Percentiles rank a stretch among this genome's conserved stretches.
These are phyloP conservation scores for Diadumene lineata DNA, from an alignment of 92 coral and sea anemone species.

Conservation along the genomic window DNA sequence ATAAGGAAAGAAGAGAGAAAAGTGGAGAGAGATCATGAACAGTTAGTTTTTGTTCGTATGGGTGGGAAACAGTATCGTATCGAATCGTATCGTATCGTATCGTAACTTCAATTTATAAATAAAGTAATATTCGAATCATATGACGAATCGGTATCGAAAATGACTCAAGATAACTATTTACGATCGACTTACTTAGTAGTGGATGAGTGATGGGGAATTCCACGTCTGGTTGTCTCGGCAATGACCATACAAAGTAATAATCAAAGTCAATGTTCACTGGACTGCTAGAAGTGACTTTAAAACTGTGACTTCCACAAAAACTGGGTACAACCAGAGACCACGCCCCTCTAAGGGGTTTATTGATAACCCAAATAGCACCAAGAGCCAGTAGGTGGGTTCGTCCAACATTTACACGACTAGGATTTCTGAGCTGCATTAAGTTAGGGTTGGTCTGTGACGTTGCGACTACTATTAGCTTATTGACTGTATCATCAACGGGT, in stretches of 20 bases:
- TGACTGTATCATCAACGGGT: constrained; percentile 75
- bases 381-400: constrained; percentile 43
- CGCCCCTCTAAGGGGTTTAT: constrained; percentile 44
- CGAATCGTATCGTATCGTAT: too few species aligned
- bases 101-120: neutral
- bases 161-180: too few species aligned
- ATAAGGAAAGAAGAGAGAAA: too few species aligned
- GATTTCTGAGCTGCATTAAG: constrained; percentile 51
- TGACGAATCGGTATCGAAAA: too few species aligned
- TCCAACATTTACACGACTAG: constrained; percentile 21
- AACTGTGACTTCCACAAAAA: constrained; percentile 59
- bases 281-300: constrained; percentile 68
- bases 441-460: constrained; percentile 33
- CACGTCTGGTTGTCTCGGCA: constrained; percentile 30
- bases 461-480: constrained; percentile 50
- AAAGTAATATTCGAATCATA: neutral
- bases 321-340: constrained; percentile 59
- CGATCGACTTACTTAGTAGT: constrained; percentile 30
- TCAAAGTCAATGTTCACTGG: constrained; percentile 65
- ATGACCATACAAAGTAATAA: constrained; percentile 41
- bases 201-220: constrained; percentile 52
- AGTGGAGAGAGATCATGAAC: too few species aligned
- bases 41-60: too few species aligned
- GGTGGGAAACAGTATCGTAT: too few species aligned
- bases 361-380: constrained; percentile 63